Percentiles rank a stretch among this genome's conserved stretches.
These are phyloP conservation scores for Hypomecis atomaria DNA, from an alignment of 2,888 invertebrate genomes.

Conservation along the genomic window DNA sequence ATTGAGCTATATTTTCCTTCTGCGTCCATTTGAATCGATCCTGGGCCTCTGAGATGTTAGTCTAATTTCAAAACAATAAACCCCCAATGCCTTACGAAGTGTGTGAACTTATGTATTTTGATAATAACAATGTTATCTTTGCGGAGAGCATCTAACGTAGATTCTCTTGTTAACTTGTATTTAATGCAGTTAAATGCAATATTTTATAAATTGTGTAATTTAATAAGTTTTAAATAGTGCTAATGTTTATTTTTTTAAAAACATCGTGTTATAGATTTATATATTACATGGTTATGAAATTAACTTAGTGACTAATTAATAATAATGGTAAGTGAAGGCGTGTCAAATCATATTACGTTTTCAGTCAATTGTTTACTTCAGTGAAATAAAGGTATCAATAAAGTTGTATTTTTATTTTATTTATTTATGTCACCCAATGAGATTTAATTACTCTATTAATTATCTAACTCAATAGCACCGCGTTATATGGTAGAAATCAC, in stretches of 20 bases:
- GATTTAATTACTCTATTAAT: too few relatives aligned
- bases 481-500: too few relatives aligned
- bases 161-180: conserved; percentile 83
- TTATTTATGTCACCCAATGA: neutral
- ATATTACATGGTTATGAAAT: conserved; percentile 81
- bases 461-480: too few relatives aligned
- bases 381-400: conserved; percentile 80
- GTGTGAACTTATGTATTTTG: conserved; percentile 81
- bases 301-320: conserved; percentile 76
- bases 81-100: conserved; percentile 81
- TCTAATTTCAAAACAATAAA: conserved; percentile 71
- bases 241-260: conserved; percentile 84
- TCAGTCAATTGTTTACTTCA: conserved; percentile 83
- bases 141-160: conserved; percentile 70
- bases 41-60: conserved; percentile 47
- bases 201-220: conserved; percentile 84
- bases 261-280: conserved; percentile 82
- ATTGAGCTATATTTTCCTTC: conserved; percentile 5
- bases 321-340: conserved; percentile 76
- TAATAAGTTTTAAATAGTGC: conserved; percentile 83
- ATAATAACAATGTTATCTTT: conserved; percentile 80
- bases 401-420: conserved; percentile 52
- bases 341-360: conserved; percentile 83
- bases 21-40: conserved; percentile 11
- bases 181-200: conserved; percentile 84